phyloP scores from a whole-genome alignment of 2,888 invertebrate species.

The Sphaeridia pumilis region DNA sequence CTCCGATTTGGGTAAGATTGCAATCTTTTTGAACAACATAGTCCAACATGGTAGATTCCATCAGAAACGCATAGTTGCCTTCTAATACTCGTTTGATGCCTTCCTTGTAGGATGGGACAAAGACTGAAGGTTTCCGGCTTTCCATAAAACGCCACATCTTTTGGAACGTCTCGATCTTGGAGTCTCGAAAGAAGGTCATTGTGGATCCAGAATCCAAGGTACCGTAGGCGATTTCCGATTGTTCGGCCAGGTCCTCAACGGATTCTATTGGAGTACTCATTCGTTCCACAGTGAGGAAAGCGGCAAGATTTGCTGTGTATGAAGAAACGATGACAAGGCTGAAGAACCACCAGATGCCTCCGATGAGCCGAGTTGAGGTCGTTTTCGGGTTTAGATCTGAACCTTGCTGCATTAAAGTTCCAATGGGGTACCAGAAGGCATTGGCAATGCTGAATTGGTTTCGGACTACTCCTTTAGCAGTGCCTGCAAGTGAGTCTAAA shows the following conservation, averaged over 20 bases:
- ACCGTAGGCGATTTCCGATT: constrained; percentile 61
- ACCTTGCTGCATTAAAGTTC: constrained; percentile 87
- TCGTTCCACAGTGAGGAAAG: constrained; percentile 77
- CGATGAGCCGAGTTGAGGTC: constrained; percentile 44
- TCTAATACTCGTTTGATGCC: constrained; percentile 62
- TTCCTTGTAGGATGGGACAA: constrained; percentile 61
- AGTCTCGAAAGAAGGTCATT: constrained; percentile 82
- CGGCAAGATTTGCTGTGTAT: constrained; percentile 83
- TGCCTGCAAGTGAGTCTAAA: too few species aligned
- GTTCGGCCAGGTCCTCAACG: constrained; percentile 70
- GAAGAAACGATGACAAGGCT: constrained; percentile 81
- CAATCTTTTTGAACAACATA: constrained; percentile 70
- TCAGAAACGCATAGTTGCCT: constrained; percentile 93
- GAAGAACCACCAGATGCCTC: constrained; percentile 56
- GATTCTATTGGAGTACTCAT: constrained; percentile 78
- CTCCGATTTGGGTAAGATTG: constrained; percentile 76
- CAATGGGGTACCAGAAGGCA: constrained; percentile 93
- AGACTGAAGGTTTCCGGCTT: constrained; percentile 55
- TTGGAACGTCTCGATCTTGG: constrained; percentile 78
- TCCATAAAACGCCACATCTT: constrained; percentile 97
- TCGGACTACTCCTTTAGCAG: constrained; percentile 54
- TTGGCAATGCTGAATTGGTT: constrained; percentile 95
- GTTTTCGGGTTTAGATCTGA: constrained; percentile 86
- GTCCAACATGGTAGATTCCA: constrained; percentile 86
- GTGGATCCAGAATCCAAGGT: constrained; percentile 72